Evolutionary conservation across 2,113 vertebrate species (phyloP), one percentile per base, ranked within the genome.

Genomic region (Melospiza melodia): DNA sequence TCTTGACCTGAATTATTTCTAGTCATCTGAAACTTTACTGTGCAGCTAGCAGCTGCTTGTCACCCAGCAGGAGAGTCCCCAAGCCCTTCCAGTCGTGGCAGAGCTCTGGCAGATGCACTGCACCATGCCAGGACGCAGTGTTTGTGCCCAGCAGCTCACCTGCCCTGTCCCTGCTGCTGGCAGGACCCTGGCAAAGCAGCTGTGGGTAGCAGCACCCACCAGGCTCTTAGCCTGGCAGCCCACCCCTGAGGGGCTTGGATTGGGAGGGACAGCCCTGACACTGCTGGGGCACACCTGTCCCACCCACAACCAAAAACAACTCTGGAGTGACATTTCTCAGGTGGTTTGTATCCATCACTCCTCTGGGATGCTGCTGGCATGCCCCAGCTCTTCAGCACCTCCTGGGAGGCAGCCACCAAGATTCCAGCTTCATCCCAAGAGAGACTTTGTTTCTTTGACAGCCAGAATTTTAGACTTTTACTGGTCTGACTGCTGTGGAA

Each of bases 271-370:
- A 86, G 43, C n/a, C 21, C 58, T 75, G 24, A 33, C 9, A 8
- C 25, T 82, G n/a, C 49, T 51, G 65, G 35, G 30, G 63, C 35
- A n/a, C 1, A 0, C 31, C 54, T 67, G 27, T 66, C 41, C 33
- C 46, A 62, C 25, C 52, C 11, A 11, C 37, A 57, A 51, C 33
- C 1, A 3, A 33, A 44, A 33, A 5, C 30, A 21, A 1, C 33
- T 6, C 61, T 39, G 48, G 43, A 68, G 48, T 39, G 65, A 19
- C 0, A 0, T 78, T 85, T 55, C 24, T 41, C 0, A 0, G 15
- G 41, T 44, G 69, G 30, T 68, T 87, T 59, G 43, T 54, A 15
- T n/a, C 51, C 35, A 20, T 30, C 73, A 27, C 43, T 25, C 22
- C 30, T 55, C 44, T n/a, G 33, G 59, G 73, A 25, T 65, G 27